These are phyloP conservation scores for Aleiodes leptofemur DNA, from an alignment of 2,888 invertebrate genomes.

Conservation along the genomic window DNA sequence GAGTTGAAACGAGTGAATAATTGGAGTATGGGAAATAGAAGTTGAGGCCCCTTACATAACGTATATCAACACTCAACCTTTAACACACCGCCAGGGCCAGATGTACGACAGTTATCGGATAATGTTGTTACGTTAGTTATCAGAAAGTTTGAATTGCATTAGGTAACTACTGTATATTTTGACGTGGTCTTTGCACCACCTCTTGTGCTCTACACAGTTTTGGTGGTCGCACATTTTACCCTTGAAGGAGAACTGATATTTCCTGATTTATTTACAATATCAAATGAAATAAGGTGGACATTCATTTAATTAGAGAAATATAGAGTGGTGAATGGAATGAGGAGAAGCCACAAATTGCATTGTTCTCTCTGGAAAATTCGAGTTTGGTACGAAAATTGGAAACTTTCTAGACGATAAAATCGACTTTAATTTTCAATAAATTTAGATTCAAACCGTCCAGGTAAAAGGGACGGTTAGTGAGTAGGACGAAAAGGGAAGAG, in stretches of 20 bases:
- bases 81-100: constrained; percentile 46
- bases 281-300: constrained; percentile 15
- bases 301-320: constrained; percentile 16
- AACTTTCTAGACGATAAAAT: constrained; percentile 72
- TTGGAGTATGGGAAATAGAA: not conserved
- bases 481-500: not conserved
- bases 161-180: constrained; percentile 61
- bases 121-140: constrained; percentile 67
- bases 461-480: not conserved
- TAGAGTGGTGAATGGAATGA: constrained; percentile 41
- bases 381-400: constrained; percentile 69
- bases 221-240: not conserved
- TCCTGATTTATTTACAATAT: not conserved
- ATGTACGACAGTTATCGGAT: constrained; percentile 63
- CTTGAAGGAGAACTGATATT: not conserved
- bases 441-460: constrained; percentile 56
- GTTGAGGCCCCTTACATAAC: constrained; percentile 19
- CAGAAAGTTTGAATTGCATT: constrained; percentile 65
- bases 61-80: constrained; percentile 42
- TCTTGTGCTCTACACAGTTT: constrained; percentile 1
- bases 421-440: constrained; percentile 72
- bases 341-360: constrained; percentile 48
- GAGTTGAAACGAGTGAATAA: constrained; percentile 1
- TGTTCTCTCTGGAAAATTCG: constrained; percentile 34
- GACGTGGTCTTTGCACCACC: constrained; percentile 30